phyloP scores from a whole-genome alignment of 2,888 invertebrate genomes.

The Holacanthella duospinosa region DNA sequence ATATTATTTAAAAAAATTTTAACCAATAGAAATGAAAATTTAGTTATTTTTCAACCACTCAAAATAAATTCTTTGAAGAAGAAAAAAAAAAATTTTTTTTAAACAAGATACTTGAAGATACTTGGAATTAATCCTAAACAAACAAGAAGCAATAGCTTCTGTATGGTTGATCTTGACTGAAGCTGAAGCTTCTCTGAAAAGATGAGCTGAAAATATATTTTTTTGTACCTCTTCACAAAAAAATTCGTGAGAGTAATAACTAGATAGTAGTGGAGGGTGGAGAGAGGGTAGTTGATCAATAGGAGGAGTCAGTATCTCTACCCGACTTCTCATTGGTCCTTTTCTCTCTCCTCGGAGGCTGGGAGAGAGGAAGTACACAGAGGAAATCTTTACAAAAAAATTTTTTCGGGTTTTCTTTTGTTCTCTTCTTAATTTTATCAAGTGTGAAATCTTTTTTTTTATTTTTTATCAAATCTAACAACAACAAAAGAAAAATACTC shows the following conservation, averaged over 20 bases:
- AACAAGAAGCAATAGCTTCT: too few species aligned
- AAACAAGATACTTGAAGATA: neutral
- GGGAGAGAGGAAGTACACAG: neutral
- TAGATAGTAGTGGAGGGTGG: neutral
- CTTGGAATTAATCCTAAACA: neutral
- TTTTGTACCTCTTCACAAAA: neutral
- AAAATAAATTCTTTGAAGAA: too few species aligned
- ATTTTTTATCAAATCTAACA: too few species aligned
- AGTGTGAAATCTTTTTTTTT: too few species aligned
- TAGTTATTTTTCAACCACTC: too few species aligned
- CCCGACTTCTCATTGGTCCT: neutral
- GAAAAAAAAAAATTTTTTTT: too few species aligned
- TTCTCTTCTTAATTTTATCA: too few species aligned
- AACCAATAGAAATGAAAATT: too few species aligned
- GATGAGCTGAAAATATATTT: neutral
- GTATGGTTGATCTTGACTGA: slow-evolving; percentile 3
- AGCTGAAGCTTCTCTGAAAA: slow-evolving; percentile 3
- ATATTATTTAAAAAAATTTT: too few species aligned
- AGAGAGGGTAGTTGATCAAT: neutral
- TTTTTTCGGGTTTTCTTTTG: too few species aligned
- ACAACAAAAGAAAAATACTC: too few species aligned
- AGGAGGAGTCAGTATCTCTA: neutral
- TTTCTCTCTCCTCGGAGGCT: neutral
- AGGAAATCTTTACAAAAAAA: neutral
- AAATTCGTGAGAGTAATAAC: neutral